Evolutionary conservation across 2,797 vertebrate species (phyloP).

Genomic region (Acipenser ruthenus): DNA sequence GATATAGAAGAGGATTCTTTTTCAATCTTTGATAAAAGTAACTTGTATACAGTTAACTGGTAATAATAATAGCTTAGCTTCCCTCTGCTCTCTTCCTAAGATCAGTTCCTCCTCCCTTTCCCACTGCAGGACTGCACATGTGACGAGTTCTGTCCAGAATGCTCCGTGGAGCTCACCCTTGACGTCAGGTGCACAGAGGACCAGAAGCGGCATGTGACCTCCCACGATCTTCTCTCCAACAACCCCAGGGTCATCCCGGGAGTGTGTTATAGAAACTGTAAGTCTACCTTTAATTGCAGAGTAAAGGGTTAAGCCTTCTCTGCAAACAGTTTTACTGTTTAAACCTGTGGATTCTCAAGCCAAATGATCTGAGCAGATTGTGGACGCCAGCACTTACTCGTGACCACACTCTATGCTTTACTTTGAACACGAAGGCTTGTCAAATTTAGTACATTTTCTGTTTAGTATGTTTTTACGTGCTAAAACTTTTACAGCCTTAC

Average conservation of each 20-base stretch:
- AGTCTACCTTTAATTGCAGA: too few species aligned
- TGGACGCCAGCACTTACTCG: too few species aligned
- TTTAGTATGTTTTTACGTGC: too few species aligned
- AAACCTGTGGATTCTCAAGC: too few species aligned
- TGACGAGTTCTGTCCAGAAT: constrained; percentile 93
- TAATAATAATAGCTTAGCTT: neutral
- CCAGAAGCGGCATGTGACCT: constrained; percentile 91
- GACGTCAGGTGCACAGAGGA: constrained; percentile 92
- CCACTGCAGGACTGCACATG: constrained; percentile 82
- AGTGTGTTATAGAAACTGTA: too few species aligned
- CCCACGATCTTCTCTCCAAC: constrained; percentile 88
- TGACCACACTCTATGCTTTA: too few species aligned
- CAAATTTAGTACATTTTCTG: too few species aligned
- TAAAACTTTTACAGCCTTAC: neutral
- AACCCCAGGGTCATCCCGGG: constrained; percentile 88
- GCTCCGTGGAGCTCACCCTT: constrained; percentile 89
- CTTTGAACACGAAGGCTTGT: too few species aligned
- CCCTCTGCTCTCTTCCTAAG: neutral
- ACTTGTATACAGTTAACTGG: neutral
- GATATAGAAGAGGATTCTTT: neutral
- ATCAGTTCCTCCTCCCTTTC: neutral
- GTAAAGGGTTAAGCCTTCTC: too few species aligned
- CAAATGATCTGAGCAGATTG: too few species aligned
- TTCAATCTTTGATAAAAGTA: neutral
- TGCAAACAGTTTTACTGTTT: too few species aligned